phyloP scores from a whole-genome alignment of 2,888 invertebrate species.

The Drosophila multiciliata region DNA sequence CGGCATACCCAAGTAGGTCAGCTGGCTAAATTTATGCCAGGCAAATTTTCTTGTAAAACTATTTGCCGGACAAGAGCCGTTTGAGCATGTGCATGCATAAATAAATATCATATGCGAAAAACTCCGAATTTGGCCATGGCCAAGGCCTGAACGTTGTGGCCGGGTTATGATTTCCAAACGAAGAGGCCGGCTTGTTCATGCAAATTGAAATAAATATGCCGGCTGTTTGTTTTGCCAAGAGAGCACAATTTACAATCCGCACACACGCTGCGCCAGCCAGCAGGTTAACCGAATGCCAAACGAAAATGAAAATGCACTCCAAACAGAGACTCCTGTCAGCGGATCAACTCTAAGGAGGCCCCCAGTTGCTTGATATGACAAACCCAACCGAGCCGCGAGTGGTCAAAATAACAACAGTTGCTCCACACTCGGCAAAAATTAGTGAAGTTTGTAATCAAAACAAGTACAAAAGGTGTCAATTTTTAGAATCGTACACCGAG shows the following conservation, averaged over 20 bases:
- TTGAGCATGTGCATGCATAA: conserved; percentile 58
- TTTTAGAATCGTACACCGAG: not conserved
- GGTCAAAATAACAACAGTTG: conserved; percentile 53
- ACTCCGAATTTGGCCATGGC: conserved; percentile 46
- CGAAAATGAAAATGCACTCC: conserved; percentile 74
- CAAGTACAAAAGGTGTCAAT: no score
- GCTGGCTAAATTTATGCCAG: conserved; percentile 33
- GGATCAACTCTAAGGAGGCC: conserved; percentile 60
- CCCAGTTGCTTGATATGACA: conserved; percentile 76
- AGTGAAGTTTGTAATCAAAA: not conserved
- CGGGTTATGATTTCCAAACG: conserved; percentile 60
- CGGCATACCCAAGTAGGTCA: conserved; percentile 65
- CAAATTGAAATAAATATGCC: conserved; percentile 71
- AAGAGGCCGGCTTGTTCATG: conserved; percentile 33
- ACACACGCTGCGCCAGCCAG: conserved; percentile 74
- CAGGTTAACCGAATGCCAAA: conserved; percentile 62
- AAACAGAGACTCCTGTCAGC: conserved; percentile 71
- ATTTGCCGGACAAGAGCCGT: conserved; percentile 54
- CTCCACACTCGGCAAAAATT: conserved; percentile 10
- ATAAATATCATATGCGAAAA: conserved; percentile 64
- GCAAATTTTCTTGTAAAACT: conserved; percentile 65
- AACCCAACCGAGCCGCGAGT: conserved; percentile 21
- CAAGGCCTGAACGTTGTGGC: conserved; percentile 32
- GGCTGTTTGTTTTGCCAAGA: conserved; percentile 73
- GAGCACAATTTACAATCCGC: conserved; percentile 77